Conservation (phyloP, 2,797 vertebrate species). For the Alectoris magna region DNA sequence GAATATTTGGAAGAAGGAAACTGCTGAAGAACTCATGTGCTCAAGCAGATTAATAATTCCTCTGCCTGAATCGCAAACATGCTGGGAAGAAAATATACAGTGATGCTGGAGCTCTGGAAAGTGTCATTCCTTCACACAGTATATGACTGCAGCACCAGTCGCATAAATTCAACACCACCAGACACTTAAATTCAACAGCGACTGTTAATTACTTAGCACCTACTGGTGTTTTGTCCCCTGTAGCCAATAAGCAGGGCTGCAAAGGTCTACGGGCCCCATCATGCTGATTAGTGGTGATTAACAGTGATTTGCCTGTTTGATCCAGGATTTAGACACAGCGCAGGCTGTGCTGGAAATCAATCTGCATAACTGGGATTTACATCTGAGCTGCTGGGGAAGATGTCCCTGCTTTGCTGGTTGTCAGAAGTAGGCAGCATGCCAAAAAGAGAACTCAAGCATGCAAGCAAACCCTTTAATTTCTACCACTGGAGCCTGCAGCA, state of each 20-base stretch:
- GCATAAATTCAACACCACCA: constrained; percentile 41
- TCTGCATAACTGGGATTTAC: constrained; percentile 30
- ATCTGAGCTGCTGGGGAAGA: constrained; percentile 12
- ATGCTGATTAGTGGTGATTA: constrained; percentile 51
- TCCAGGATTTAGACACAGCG: constrained; percentile 38
- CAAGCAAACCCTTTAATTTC: not conserved
- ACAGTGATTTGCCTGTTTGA: constrained; percentile 56
- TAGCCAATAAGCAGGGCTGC: not conserved
- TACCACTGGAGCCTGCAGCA: not conserved
- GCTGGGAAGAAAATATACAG: not conserved
- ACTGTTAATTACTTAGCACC: constrained; percentile 32
- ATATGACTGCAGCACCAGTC: not conserved
- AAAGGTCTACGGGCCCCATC: constrained; percentile 25
- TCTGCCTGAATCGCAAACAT: not conserved
- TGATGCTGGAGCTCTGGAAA: not conserved
- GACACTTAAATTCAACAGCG: constrained; percentile 47
- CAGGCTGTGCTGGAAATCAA: constrained; percentile 19
- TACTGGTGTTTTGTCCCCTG: constrained; percentile 16
- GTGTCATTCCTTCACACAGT: not conserved
- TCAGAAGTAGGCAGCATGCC: not conserved
- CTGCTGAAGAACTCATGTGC: not conserved
- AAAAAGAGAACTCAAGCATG: rapidly evolving
- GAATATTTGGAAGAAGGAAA: not conserved
- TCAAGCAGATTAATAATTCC: not conserved
- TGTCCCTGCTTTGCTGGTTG: not conserved